Conservation (phyloP, 1,140 invertebrate species). For the Coboldia fuscipes region DNA sequence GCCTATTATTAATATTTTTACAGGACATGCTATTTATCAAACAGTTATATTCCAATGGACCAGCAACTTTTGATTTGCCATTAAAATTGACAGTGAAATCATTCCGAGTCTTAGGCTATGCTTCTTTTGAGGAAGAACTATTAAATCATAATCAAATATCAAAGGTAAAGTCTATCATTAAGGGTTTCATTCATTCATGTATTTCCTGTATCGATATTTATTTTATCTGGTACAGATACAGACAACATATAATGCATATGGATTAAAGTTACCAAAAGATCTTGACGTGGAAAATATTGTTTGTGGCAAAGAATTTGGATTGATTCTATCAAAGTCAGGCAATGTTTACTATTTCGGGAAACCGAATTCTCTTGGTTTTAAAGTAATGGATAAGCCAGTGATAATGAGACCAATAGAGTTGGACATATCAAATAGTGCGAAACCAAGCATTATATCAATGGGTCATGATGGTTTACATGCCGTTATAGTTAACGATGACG, state of each 20-base stretch:
- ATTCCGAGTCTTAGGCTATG: constrained; percentile 50
- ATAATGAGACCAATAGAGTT: constrained; percentile 55
- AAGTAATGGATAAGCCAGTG: constrained; percentile 24
- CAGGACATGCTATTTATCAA: constrained; percentile 18
- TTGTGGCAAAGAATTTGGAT: constrained; percentile 64
- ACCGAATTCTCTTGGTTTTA: constrained; percentile 29
- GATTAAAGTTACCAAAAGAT: constrained; percentile 17
- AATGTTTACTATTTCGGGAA: constrained; percentile 64
- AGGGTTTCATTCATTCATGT: not conserved
- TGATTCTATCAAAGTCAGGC: constrained; percentile 50
- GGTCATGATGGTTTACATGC: constrained; percentile 88
- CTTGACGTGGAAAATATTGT: constrained; percentile 16
- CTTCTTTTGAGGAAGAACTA: constrained; percentile 44
- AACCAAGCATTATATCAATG: constrained; percentile 56
- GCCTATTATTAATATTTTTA: not conserved
- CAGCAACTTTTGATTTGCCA: constrained; percentile 38
- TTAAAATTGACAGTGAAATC: constrained; percentile 63
- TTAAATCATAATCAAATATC: constrained; percentile 21
- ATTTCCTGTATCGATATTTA: not conserved
- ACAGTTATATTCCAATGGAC: constrained; percentile 13
- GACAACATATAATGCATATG: constrained; percentile 18
- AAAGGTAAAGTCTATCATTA: constrained; percentile 4
- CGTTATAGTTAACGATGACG: constrained; percentile 72
- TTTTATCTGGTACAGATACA: constrained; percentile 9
- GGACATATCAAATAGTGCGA: constrained; percentile 47